Conservation (phyloP, 53 echinoderm and acorn worm species). For the Temnopleurus reevesii region DNA sequence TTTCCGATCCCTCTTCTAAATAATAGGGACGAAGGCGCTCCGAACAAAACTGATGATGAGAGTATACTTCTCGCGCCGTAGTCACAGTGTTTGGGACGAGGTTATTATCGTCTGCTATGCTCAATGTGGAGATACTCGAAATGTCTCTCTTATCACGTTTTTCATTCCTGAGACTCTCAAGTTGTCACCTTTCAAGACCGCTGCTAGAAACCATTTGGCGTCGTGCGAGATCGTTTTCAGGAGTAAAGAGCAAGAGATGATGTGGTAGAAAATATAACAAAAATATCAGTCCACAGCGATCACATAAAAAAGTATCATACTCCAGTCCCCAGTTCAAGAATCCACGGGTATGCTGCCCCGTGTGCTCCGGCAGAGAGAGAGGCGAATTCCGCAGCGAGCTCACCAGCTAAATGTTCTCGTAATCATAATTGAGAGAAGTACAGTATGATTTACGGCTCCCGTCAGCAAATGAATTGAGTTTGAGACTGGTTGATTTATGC, state of each 20-base stretch:
- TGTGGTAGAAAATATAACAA: background rate
- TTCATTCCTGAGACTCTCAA: background rate
- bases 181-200: conserved; percentile 30
- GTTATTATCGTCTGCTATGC: conserved; percentile 28
- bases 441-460: background rate
- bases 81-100: background rate
- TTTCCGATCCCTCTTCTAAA: background rate
- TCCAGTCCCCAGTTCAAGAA: background rate
- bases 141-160: conserved; percentile 28
- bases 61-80: background rate
- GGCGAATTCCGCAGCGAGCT: no score
- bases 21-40: background rate
- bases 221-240: background rate
- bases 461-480: background rate
- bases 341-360: background rate
- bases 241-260: background rate
- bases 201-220: conserved; percentile 56
- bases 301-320: no score
- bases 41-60: conserved; percentile 2
- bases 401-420: conserved; percentile 1
- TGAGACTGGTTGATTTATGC: conserved; percentile 34
- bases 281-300: conserved; percentile 1
- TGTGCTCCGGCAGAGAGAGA: background rate
- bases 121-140: background rate
- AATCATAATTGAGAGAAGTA: background rate